Evolutionary conservation across 2,113 vertebrate species (phyloP).

Genomic region (Poecilia latipinna): DNA sequence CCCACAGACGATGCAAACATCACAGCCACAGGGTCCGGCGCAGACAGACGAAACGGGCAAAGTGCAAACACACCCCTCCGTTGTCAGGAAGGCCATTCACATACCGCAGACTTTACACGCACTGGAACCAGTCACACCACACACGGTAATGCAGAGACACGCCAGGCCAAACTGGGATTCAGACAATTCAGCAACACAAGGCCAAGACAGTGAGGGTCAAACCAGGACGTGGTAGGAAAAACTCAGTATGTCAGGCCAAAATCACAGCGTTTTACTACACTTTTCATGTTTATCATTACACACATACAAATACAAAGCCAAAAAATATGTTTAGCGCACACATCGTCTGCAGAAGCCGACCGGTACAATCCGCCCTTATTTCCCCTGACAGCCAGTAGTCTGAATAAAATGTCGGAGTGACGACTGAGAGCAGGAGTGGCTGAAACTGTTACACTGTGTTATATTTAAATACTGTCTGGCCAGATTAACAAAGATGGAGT

Average conservation of each 20-base stretch:
- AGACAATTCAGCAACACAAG: slow-evolving; percentile 44
- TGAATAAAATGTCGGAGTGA: not conserved
- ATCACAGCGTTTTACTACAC: slow-evolving; percentile 1
- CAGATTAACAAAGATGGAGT: slow-evolving; percentile 37
- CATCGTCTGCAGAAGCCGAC: not conserved
- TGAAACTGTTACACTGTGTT: slow-evolving; percentile 62
- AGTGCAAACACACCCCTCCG: slow-evolving; percentile 18
- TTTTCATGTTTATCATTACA: not conserved
- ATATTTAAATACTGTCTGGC: slow-evolving; percentile 34
- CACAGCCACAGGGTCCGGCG: slow-evolving; percentile 4
- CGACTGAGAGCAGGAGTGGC: slow-evolving; percentile 14
- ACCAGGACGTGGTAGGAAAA: slow-evolving; percentile 25
- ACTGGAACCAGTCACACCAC: slow-evolving; percentile 55
- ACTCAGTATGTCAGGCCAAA: not conserved
- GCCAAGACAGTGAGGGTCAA: slow-evolving; percentile 66
- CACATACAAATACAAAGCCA: slow-evolving; percentile 10
- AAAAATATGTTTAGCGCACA: slow-evolving; percentile 6
- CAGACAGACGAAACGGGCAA: slow-evolving; percentile 25
- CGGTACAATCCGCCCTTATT: not conserved
- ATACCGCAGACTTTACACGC: slow-evolving; percentile 40
- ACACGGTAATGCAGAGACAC: slow-evolving; percentile 79
- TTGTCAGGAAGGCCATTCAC: slow-evolving; percentile 19
- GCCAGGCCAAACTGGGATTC: slow-evolving; percentile 79
- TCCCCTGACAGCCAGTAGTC: not conserved
- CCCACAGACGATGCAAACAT: slow-evolving; percentile 62